A percentile compares a stretch with the other conserved stretches of the same genome.
phyloP scores from a whole-genome alignment of 2,888 invertebrate species.

The Cryptocephalus moraei region DNA sequence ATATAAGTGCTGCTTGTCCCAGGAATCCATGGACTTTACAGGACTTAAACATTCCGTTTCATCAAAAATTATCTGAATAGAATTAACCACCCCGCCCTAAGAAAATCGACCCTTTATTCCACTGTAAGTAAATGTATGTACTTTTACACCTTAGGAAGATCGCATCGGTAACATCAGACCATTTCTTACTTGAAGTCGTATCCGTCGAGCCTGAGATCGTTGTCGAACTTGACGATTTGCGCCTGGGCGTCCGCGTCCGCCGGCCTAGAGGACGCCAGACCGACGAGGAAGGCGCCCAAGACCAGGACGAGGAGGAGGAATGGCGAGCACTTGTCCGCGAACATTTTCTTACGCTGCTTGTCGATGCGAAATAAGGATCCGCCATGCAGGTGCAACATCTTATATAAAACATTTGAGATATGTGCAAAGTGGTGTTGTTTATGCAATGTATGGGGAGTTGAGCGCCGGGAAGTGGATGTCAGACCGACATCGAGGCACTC shows the following conservation, averaged over 20 bases:
- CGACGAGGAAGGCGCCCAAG: slow-evolving; percentile 1
- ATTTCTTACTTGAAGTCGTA: slow-evolving; percentile 11
- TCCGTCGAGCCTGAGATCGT: slow-evolving; percentile 11
- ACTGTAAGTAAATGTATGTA: no score
- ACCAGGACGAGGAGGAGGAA: slow-evolving; percentile 4
- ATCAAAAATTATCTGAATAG: no score
- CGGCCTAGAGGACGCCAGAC: slow-evolving; percentile 5
- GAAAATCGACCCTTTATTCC: no score
- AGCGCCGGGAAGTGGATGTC: no score
- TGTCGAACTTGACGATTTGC: slow-evolving; percentile 9
- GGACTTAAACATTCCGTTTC: no score
- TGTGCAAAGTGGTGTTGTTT: slow-evolving; percentile 4
- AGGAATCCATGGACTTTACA: no score
- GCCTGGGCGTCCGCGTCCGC: slow-evolving; percentile 10
- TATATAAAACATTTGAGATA: slow-evolving; percentile 10
- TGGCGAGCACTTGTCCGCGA: background rate
- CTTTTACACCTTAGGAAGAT: background rate
- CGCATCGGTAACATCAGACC: background rate
- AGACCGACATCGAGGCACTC: no score
- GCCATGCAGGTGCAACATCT: slow-evolving; percentile 8
- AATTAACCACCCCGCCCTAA: no score
- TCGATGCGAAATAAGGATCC: slow-evolving; percentile 6
- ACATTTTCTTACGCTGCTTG: slow-evolving; percentile 8
- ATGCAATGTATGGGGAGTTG: slow-evolving; percentile 2
- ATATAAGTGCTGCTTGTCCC: no score